phyloP scores from a whole-genome alignment of 2,113 vertebrate species.

The Chrysochloris asiatica region DNA sequence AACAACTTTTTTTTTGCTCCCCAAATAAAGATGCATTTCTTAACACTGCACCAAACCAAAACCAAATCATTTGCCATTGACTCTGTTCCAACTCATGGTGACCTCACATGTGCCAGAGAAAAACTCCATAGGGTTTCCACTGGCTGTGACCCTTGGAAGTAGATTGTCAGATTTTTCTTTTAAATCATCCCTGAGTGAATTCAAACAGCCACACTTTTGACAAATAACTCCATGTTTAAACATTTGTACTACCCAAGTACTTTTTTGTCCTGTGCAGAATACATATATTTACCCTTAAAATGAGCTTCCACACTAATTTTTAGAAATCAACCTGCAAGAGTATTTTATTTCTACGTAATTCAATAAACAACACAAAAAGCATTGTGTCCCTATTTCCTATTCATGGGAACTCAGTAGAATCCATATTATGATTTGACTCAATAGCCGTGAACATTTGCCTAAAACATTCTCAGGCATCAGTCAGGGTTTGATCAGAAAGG shows the following conservation, averaged over 20 bases:
- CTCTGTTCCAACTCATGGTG: background rate
- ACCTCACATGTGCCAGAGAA: background rate
- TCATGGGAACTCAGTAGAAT: background rate
- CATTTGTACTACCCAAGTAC: background rate
- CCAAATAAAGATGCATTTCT: background rate
- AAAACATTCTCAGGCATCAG: background rate
- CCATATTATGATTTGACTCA: background rate
- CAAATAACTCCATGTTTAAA: background rate
- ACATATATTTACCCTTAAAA: background rate
- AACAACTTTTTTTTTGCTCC: background rate
- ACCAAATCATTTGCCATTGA: background rate
- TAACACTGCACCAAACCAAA: background rate
- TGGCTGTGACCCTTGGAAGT: background rate
- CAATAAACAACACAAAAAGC: background rate
- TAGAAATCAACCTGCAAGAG: background rate
- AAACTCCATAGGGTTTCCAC: background rate
- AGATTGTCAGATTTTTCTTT: background rate
- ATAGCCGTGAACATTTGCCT: background rate
- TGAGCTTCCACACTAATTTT: background rate
- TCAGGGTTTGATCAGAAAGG: background rate
- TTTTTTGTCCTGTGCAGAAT: background rate
- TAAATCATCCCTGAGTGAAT: background rate
- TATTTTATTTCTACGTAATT: background rate
- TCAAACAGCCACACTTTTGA: background rate
- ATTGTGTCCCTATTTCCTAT: background rate